phyloP scores from a whole-genome alignment of 2,797 vertebrate genomes.

The Centroberyx gerrardi region DNA sequence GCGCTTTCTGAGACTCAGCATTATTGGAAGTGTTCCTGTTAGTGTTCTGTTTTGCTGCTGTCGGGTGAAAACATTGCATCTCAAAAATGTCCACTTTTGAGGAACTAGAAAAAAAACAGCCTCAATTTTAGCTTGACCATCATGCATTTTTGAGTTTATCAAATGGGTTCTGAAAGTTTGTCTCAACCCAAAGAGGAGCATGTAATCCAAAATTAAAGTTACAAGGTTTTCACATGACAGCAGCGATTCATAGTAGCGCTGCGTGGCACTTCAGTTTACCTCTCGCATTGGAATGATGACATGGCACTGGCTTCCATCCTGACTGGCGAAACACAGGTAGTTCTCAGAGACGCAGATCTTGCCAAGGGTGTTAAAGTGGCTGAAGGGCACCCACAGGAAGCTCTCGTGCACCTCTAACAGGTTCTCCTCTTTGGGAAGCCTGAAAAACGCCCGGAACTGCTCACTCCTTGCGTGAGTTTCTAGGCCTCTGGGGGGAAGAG shows the following conservation, averaged over 20 bases:
- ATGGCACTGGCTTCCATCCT: constrained; percentile 93
- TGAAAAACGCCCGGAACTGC: constrained; percentile 93
- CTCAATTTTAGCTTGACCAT: too few relatives aligned
- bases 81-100: too few relatives aligned
- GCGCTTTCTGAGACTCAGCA: neutral
- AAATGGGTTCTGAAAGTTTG: too few relatives aligned
- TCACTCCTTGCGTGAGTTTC: constrained; percentile 93
- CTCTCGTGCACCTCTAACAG: constrained; percentile 95
- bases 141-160: too few relatives aligned
- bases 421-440: constrained; percentile 93
- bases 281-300: constrained; percentile 94
- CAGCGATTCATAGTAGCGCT: too few relatives aligned
- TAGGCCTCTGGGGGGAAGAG: constrained; percentile 87
- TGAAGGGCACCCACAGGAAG: constrained; percentile 96
- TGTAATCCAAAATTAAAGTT: neutral
- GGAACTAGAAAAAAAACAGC: too few relatives aligned
- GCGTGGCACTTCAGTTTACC: constrained; percentile 79
- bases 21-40: neutral
- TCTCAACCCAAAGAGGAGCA: too few relatives aligned
- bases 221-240: neutral
- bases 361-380: constrained; percentile 91
- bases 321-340: constrained; percentile 97
- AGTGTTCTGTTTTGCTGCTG: too few relatives aligned
- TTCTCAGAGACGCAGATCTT: constrained; percentile 97
- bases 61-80: too few relatives aligned